Base-by-base conservation (phyloP, 1,140 invertebrate genomes). In the Apis dorsata region DNA sequence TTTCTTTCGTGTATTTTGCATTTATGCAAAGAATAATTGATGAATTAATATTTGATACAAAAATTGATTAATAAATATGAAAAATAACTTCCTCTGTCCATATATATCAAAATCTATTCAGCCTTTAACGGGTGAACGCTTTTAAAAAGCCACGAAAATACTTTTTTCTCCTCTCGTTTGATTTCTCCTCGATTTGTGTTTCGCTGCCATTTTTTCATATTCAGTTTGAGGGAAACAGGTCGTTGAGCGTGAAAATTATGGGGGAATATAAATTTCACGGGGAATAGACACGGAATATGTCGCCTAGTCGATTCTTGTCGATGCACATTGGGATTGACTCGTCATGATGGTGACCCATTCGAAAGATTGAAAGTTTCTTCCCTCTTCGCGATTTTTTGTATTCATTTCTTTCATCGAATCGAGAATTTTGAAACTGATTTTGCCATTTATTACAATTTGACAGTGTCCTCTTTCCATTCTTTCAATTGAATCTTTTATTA, bases 321-420 rank as follows among this genome's bases (percentile, higher is more conserved):
- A 34, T 44, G 24, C 21, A 59, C 12, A 15, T 17, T 4, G 34
- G 19, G 57, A 62, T 79, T 60, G 28, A 73, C 55, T 63, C 49
- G 78, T 17, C 69, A 15, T 17, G 76, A 78, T 57, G 34, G 17
- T 59, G 53, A 80, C 59, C 51, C 69, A 80, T 80, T 73, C 55
- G 55, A 59, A 73, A 73, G 78, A 73, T 80, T 63, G 69, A 73
- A 55, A 63, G 28, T 63, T 59, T 21, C 53, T 63, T n/a, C 9
- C 49, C 15, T 13, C 55, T 49, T 24, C 8, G 4, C 70, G 19
- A 44, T 28, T 13, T 78, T 78, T 34, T 11, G 4, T 34, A 53
- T 7, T 13, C 3, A 60, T 19, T 69, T 19, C 9, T 7, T 44
- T 5, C 4, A 19, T 77, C 75, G 62, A 11, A 17, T 63, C 62